Evolutionary conservation across 2,113 vertebrate genomes (phyloP), one percentile per base, ranked within the genome.

Genomic region (Salvator merianae): DNA sequence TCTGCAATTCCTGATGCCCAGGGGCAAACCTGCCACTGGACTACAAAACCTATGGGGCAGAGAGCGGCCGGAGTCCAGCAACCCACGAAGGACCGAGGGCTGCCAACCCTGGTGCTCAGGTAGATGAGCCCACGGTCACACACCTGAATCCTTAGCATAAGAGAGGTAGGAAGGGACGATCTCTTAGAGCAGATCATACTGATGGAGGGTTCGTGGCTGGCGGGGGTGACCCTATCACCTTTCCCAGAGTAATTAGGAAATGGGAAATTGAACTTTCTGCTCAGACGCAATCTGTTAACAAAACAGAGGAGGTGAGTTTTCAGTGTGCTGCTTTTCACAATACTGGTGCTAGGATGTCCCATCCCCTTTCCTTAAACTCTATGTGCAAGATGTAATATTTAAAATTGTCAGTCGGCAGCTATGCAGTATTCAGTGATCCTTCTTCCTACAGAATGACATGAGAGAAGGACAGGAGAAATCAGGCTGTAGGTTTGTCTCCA

Each of bases 121-220:
- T 30, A 65, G 26, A 65, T 7, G 28, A 65, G 28, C 62, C 18
- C 28, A 8, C 22, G 28, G 26, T 24, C 28, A 65, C 62, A 65
- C 22, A 65, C 38, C 72, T 18, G 38, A 10, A 47, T 47, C 28
- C 6, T 40, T 13, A 28, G 26, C 12, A 10, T 7, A 2, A 28
- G 2, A 4, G 40, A 74, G 43, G 13, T 50, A 28, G 26, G 40
- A 7, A 12, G 9, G 72, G 14, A 47, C 7, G 32, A 16, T 20
- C 12, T 36, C 32, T 84, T 72, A 84, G 81, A 81, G 63, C 82
- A 88, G 77, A 87, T 80, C 50, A 53, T 53, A 53, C 50, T 9
- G 50, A n/a, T n/a, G n/a, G n/a, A n/a, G n/a, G 7, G 50, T 14
- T 53, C 7, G 50, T 65, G 62, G 62, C 62, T 65, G 24, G 20